These are phyloP conservation scores for Eupithecia pulchellata DNA, from an alignment of 2,888 invertebrate species.

Conservation along the genomic window DNA sequence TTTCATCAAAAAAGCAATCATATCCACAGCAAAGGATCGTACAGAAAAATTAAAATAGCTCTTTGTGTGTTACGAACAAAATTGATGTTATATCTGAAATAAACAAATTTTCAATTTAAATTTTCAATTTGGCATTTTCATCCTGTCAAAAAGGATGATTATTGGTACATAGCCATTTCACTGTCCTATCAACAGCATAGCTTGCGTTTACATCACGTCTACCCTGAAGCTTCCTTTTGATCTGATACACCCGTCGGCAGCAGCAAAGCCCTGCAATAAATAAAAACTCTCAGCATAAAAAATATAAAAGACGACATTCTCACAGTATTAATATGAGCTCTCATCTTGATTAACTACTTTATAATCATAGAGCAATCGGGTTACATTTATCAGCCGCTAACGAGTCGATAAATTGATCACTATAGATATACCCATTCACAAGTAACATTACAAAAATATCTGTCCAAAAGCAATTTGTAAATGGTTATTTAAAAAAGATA, in stretches of 20 bases:
- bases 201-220: not conserved
- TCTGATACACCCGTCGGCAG: constrained; percentile 27
- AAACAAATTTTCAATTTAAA: too few relatives aligned
- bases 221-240: constrained; percentile 12
- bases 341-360: constrained; percentile 74
- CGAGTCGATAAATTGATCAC: constrained; percentile 80
- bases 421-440: constrained; percentile 74
- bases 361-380: constrained; percentile 75
- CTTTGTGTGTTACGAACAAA: too few relatives aligned
- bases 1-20: too few relatives aligned
- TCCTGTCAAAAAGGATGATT: too few relatives aligned
- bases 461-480: constrained; percentile 75
- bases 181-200: not conserved
- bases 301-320: constrained; percentile 57
- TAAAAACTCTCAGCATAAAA: constrained; percentile 44
- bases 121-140: too few relatives aligned
- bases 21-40: too few relatives aligned
- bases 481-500: constrained; percentile 71
- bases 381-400: constrained; percentile 76
- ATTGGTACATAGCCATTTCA: too few relatives aligned
- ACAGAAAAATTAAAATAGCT: too few relatives aligned
- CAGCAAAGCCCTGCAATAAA: constrained; percentile 32
- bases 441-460: constrained; percentile 76
- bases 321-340: constrained; percentile 69
- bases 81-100: too few relatives aligned